Percentiles rank a stretch among this genome's conserved stretches.
phyloP scores from a whole-genome alignment of 1,140 invertebrate genomes.

The Bombus pascuorum region DNA sequence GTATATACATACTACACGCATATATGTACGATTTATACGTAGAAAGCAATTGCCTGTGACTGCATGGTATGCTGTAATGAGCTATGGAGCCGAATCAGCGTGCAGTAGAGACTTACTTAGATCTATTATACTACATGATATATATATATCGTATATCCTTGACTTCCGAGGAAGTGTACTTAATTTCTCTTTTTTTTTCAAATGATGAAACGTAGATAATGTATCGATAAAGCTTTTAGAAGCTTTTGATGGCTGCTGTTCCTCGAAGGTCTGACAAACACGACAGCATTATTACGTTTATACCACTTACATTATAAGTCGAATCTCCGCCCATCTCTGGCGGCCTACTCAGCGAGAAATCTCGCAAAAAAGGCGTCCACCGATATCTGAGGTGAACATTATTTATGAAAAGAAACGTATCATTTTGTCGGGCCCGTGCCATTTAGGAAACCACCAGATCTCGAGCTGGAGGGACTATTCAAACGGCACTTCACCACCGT shows the following conservation, averaged over 20 bases:
- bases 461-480: slow-evolving; percentile 99
- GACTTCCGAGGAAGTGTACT: slow-evolving; percentile 10
- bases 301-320: slow-evolving; percentile 33
- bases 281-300: slow-evolving; percentile 10
- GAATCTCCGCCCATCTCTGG: slow-evolving; percentile 42
- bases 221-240: neutral
- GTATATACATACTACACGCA: slow-evolving; percentile 45
- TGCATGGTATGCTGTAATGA: slow-evolving; percentile 82
- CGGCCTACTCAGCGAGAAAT: slow-evolving; percentile 47
- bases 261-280: slow-evolving; percentile 22
- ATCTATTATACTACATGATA: slow-evolving; percentile 64
- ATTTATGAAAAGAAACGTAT: slow-evolving; percentile 76
- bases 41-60: slow-evolving; percentile 78
- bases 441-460: slow-evolving; percentile 94
- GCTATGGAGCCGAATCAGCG: slow-evolving; percentile 77
- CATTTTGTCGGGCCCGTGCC: slow-evolving; percentile 73
- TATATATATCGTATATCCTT: slow-evolving; percentile 25
- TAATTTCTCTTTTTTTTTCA: neutral
- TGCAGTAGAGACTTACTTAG: slow-evolving; percentile 78
- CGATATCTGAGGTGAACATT: slow-evolving; percentile 71
- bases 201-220: too few species aligned
- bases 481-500: slow-evolving; percentile 99
- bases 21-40: slow-evolving; percentile 61
- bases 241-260: neutral
- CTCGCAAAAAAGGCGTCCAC: slow-evolving; percentile 47